Percentiles rank a stretch among this genome's conserved stretches.
Evolutionary conservation across 1,140 invertebrate species (phyloP).

Genomic region (Tribolium madens): DNA sequence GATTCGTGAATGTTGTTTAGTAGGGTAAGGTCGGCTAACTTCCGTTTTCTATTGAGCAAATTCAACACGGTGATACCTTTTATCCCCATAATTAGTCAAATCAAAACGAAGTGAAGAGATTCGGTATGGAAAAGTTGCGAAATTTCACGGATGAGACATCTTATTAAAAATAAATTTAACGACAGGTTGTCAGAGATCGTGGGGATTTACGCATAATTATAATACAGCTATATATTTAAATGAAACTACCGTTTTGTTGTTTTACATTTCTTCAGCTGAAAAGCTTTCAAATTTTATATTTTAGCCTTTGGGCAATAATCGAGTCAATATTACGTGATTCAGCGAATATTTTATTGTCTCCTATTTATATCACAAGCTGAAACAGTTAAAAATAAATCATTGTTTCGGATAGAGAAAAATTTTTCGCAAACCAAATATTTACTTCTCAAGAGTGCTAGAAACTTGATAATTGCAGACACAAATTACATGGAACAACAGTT

Average conservation of each 20-base stretch:
- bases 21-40: conserved; percentile 47
- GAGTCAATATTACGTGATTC: neutral
- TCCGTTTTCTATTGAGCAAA: conserved; percentile 41
- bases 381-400: conserved; percentile 11
- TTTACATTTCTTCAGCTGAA: neutral
- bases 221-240: conserved; percentile 1
- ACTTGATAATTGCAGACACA: conserved; percentile 1
- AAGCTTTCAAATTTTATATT: neutral
- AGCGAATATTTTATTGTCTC: conserved; percentile 10
- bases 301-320: conserved; percentile 9
- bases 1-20: conserved; percentile 45
- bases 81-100: conserved; percentile 10
- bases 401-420: neutral
- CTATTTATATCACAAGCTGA: conserved; percentile 2
- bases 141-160: neutral
- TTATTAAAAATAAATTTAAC: conserved; percentile 5
- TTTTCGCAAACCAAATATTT: neutral
- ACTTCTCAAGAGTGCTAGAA: neutral
- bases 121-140: neutral
- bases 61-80: conserved; percentile 35
- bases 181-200: neutral
- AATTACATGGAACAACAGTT: conserved; percentile 17
- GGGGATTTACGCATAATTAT: neutral
- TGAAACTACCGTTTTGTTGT: neutral
- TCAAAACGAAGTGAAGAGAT: conserved; percentile 5